Evolutionary conservation across 2,888 invertebrate genomes (phyloP).

Genomic region (Caenorhabditis wallacei): DNA sequence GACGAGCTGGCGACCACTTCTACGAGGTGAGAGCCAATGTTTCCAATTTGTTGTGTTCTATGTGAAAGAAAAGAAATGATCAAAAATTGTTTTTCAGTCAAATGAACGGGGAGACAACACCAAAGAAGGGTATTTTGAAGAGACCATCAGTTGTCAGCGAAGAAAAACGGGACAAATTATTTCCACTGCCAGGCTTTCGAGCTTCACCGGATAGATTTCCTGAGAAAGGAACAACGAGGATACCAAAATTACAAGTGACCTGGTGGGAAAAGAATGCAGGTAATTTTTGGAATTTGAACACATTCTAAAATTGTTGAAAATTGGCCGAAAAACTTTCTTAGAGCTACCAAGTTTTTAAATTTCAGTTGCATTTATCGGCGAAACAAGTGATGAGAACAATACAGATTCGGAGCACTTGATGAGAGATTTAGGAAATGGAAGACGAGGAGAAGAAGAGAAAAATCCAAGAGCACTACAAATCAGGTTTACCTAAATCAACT

Average conservation of each 20-base stretch:
- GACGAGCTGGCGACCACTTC: conserved; percentile 64
- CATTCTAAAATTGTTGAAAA: conserved; percentile 6
- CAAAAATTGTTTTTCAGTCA: conserved; percentile 46
- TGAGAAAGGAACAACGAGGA: conserved; percentile 69
- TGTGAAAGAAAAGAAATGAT: conserved; percentile 1
- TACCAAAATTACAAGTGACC: conserved; percentile 80
- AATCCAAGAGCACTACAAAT: conserved; percentile 46
- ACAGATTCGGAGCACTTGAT: conserved; percentile 78
- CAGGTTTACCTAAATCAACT: conserved; percentile 17
- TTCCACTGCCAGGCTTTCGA: conserved; percentile 69
- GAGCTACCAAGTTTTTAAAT: too few species aligned
- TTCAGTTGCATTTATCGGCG: conserved; percentile 81
- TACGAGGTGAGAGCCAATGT: conserved; percentile 52
- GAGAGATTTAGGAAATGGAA: conserved; percentile 67
- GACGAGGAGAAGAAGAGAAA: conserved; percentile 32
- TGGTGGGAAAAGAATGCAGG: conserved; percentile 83
- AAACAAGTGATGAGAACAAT: conserved; percentile 81
- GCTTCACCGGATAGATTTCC: conserved; percentile 75
- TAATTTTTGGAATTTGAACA: conserved; percentile 12
- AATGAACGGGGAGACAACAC: conserved; percentile 59
- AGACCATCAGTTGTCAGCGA: conserved; percentile 67
- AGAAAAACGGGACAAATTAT: conserved; percentile 65
- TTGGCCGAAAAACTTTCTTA: not conserved
- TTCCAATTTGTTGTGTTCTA: conserved; percentile 38
- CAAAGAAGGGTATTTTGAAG: conserved; percentile 79